Conservation (phyloP, 2,113 vertebrate species). For the Columbina picui region DNA sequence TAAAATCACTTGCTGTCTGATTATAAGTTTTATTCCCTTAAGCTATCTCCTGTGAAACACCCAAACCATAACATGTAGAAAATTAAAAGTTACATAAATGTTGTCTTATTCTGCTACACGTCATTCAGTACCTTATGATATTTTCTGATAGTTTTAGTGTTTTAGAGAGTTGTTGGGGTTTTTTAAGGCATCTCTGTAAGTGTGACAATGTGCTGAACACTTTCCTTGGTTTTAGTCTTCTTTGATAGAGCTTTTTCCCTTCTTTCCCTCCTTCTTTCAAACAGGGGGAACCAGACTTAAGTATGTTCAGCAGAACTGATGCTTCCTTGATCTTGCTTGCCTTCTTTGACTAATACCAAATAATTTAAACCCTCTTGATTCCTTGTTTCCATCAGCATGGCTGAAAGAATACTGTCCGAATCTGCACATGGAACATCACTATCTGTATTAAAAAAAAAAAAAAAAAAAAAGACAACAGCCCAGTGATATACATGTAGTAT, state of each 20-base stretch:
- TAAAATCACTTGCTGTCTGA: neutral
- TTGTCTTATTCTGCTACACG: neutral
- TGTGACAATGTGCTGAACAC: neutral
- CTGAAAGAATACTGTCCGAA: constrained; percentile 15
- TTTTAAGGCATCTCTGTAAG: neutral
- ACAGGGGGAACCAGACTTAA: neutral
- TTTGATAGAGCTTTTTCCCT: constrained; percentile 39
- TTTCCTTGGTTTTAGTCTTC: constrained; percentile 43
- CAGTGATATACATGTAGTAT: neutral
- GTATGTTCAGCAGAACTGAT: constrained; percentile 18
- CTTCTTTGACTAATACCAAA: constrained; percentile 67
- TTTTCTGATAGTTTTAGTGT: neutral
- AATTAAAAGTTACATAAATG: neutral
- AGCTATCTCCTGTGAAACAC: neutral
- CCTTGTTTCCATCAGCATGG: constrained; percentile 57
- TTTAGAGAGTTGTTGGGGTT: neutral
- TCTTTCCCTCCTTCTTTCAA: constrained; percentile 14
- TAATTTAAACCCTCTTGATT: constrained; percentile 76
- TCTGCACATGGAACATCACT: neutral
- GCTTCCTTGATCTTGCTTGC: neutral
- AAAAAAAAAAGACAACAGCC: neutral
- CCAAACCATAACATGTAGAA: neutral
- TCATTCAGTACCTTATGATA: neutral
- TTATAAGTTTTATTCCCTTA: neutral
- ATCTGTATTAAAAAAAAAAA: constrained; percentile 41